Conservation (phyloP, 2,113 vertebrate genomes). For the Syrrhaptes paradoxus region DNA sequence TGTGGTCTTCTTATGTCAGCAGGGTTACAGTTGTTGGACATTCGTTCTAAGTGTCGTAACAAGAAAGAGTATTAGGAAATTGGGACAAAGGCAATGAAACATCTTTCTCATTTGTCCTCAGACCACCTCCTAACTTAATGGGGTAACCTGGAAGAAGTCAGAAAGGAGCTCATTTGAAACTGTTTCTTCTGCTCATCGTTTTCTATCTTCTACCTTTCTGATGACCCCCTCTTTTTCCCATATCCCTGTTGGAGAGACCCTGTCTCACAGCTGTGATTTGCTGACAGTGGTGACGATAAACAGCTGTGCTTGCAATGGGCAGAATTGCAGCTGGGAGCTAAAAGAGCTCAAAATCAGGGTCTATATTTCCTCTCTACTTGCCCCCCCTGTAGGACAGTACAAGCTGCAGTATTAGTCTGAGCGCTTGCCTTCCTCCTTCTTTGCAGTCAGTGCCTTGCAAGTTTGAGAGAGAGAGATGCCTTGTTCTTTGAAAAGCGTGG, state of each 20-base stretch:
- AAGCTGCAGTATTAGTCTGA: background rate
- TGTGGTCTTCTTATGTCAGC: background rate
- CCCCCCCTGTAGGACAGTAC: background rate
- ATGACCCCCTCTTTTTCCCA: background rate
- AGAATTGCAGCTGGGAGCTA: background rate
- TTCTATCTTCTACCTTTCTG: background rate
- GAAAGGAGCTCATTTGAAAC: background rate
- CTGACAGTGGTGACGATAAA: background rate
- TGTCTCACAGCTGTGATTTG: background rate
- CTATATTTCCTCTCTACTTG: background rate
- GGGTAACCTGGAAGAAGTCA: background rate
- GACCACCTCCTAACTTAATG: rapidly evolving
- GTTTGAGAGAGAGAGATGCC: background rate
- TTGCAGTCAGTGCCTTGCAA: background rate
- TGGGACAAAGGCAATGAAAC: background rate
- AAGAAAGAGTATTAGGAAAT: background rate
- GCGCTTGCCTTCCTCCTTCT: background rate
- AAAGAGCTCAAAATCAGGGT: background rate
- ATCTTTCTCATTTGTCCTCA: background rate
- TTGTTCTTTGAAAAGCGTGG: background rate
- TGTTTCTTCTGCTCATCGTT: background rate
- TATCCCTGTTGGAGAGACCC: background rate
- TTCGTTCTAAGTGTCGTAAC: background rate
- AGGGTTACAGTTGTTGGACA: background rate
- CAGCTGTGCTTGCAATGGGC: background rate